A percentile compares a stretch with the other conserved stretches of the same genome.
These are phyloP conservation scores for Pogonocherus hispidulus DNA, from an alignment of 2,888 invertebrate genomes.

Conservation along the genomic window DNA sequence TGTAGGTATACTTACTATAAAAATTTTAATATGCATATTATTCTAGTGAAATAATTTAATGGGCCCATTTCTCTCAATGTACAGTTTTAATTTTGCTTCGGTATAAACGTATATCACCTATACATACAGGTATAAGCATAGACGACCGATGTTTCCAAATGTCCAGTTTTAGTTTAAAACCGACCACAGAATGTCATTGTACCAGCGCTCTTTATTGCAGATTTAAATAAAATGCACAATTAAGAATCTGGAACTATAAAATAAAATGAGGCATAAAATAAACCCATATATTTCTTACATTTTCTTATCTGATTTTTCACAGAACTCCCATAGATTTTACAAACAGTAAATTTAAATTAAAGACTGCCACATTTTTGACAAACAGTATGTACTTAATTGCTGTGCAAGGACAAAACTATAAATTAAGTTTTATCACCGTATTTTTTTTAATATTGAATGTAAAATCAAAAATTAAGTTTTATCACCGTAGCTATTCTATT, in stretches of 20 bases:
- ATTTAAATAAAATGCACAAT: conserved; percentile 15
- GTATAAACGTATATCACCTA: no score
- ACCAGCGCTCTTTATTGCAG: conserved; percentile 3
- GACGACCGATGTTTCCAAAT: no score
- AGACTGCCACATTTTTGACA: background rate
- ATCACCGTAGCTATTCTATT: no score
- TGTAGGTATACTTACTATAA: no score
- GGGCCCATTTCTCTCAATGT: no score
- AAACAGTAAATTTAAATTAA: conserved; percentile 13
- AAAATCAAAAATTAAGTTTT: no score
- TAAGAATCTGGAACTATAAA: conserved; percentile 18
- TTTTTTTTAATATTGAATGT: no score
- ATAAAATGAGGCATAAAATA: conserved; percentile 15
- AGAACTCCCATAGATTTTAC: conserved; percentile 16
- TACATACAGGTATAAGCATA: no score
- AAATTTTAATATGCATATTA: no score
- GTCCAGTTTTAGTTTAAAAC: background rate
- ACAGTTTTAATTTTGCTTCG: no score
- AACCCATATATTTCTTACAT: conserved; percentile 5
- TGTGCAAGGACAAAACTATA: background rate
- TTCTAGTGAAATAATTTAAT: no score
- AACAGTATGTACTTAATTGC: background rate
- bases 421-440: background rate
- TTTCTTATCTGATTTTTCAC: conserved; percentile 17
- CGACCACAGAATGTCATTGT: background rate